A percentile compares a stretch with the other conserved stretches of the same genome.
These are phyloP conservation scores for Napeogenes sylphis DNA, from an alignment of 2,888 invertebrate genomes.

Conservation along the genomic window DNA sequence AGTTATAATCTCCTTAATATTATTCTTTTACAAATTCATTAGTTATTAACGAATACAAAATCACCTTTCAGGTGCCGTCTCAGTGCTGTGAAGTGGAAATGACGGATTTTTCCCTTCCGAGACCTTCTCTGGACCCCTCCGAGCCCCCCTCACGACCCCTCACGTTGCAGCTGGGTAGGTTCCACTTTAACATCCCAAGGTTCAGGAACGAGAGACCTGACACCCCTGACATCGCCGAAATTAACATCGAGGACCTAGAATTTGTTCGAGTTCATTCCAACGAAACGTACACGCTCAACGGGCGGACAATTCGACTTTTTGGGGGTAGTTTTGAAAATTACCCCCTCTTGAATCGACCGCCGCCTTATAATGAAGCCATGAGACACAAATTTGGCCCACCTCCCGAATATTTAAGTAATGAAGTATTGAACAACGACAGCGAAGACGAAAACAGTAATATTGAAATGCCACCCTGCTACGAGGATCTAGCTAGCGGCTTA, in stretches of 20 bases:
- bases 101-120: constrained; percentile 47
- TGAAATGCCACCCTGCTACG: constrained; percentile 67
- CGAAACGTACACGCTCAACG: constrained; percentile 69
- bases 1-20: too few relatives aligned
- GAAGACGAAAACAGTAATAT: constrained; percentile 58
- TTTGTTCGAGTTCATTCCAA: constrained; percentile 52
- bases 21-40: background rate
- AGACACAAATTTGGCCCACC: constrained; percentile 70
- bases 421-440: constrained; percentile 40
- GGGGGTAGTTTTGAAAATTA: constrained; percentile 64
- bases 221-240: constrained; percentile 63
- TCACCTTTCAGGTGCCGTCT: constrained; percentile 53
- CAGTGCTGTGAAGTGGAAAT: constrained; percentile 61
- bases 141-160: constrained; percentile 31
- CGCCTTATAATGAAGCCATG: constrained; percentile 65
- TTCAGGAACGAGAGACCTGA: constrained; percentile 56
- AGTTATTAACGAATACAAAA: background rate
- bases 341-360: constrained; percentile 52
- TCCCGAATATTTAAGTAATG: constrained; percentile 60
- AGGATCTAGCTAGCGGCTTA: constrained; percentile 46
- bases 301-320: constrained; percentile 61
- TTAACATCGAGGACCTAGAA: constrained; percentile 57
- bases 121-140: constrained; percentile 40
- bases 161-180: constrained; percentile 61
- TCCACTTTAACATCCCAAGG: constrained; percentile 58